A percentile compares a stretch with the other conserved stretches of the same genome.
phyloP scores from a whole-genome alignment of 2,888 invertebrate genomes.

The Dendrolimus pini region DNA sequence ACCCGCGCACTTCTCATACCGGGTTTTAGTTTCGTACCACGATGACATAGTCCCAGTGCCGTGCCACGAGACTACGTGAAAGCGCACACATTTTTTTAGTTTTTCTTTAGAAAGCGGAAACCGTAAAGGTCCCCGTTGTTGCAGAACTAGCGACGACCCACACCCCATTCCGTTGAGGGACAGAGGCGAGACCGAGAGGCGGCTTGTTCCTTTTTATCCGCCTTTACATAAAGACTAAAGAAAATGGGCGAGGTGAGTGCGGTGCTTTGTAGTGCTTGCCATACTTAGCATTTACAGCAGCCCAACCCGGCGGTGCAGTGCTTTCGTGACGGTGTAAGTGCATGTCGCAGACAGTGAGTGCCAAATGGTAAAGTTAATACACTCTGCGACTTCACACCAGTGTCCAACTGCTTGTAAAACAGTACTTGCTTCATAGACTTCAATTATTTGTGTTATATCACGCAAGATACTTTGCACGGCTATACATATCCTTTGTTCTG shows the following conservation, averaged over 20 bases:
- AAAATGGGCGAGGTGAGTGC: slow-evolving; percentile 77
- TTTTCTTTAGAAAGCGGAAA: slow-evolving; percentile 66
- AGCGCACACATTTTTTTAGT: slow-evolving; percentile 72
- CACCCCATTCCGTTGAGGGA: slow-evolving; percentile 67
- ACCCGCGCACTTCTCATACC: slow-evolving; percentile 66
- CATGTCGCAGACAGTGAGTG: slow-evolving; percentile 59
- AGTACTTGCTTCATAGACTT: slow-evolving; percentile 39
- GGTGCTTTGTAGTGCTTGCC: slow-evolving; percentile 68
- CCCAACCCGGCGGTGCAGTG: slow-evolving; percentile 42
- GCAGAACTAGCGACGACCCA: slow-evolving; percentile 73
- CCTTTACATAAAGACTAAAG: slow-evolving; percentile 71
- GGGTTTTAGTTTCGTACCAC: slow-evolving; percentile 72
- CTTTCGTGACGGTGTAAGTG: slow-evolving; percentile 62
- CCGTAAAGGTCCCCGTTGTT: slow-evolving; percentile 71
- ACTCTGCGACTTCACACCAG: slow-evolving; percentile 13
- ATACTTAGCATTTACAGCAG: slow-evolving; percentile 49
- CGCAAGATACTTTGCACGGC: slow-evolving; percentile 37
- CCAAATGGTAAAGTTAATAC: slow-evolving; percentile 31
- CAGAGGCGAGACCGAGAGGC: slow-evolving; percentile 68
- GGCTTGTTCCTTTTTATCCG: slow-evolving; percentile 68
- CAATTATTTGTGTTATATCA: slow-evolving; percentile 28
- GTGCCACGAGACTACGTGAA: slow-evolving; percentile 66
- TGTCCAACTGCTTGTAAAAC: slow-evolving; percentile 30
- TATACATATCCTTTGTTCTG: slow-evolving; percentile 44
- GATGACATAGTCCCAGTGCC: slow-evolving; percentile 74